phyloP scores from a whole-genome alignment of 2,797 vertebrate species.

The Anguilla obscura region DNA sequence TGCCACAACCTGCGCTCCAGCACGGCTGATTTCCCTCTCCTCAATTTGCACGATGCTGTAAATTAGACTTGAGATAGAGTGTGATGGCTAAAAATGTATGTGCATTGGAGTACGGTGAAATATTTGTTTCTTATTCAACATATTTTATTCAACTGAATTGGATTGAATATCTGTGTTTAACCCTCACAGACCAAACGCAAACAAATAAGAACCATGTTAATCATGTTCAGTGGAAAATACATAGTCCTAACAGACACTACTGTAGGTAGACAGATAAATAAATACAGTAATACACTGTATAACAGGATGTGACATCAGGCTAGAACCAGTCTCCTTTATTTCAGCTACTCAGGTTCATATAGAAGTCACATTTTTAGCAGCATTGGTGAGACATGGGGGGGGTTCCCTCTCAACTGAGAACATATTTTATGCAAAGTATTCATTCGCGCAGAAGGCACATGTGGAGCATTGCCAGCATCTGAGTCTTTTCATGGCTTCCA shows the following conservation, averaged over 20 bases:
- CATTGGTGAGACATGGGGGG: too few species aligned
- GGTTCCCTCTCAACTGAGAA: too few species aligned
- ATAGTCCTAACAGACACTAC: not conserved
- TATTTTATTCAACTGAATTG: not conserved
- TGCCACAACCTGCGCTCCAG: not conserved
- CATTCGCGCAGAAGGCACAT: too few species aligned
- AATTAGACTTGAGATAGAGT: not conserved
- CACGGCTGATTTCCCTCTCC: not conserved
- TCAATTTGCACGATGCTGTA: not conserved
- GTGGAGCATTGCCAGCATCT: too few species aligned
- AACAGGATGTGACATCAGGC: not conserved
- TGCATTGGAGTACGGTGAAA: not conserved
- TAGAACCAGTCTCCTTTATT: not conserved
- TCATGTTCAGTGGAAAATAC: not conserved
- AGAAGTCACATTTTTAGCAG: not conserved
- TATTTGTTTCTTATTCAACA: not conserved
- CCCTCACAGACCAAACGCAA: not conserved
- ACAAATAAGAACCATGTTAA: not conserved
- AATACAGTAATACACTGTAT: not conserved
- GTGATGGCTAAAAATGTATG: not conserved
- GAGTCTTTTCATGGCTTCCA: too few species aligned
- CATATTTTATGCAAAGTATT: too few species aligned
- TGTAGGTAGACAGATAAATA: not conserved
- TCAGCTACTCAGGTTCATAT: not conserved
- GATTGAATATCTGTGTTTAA: not conserved